Evolutionary conservation across 2,113 vertebrate genomes (phyloP), one percentile per base, ranked within the genome.

Genomic region (Rissa tridactyla): DNA sequence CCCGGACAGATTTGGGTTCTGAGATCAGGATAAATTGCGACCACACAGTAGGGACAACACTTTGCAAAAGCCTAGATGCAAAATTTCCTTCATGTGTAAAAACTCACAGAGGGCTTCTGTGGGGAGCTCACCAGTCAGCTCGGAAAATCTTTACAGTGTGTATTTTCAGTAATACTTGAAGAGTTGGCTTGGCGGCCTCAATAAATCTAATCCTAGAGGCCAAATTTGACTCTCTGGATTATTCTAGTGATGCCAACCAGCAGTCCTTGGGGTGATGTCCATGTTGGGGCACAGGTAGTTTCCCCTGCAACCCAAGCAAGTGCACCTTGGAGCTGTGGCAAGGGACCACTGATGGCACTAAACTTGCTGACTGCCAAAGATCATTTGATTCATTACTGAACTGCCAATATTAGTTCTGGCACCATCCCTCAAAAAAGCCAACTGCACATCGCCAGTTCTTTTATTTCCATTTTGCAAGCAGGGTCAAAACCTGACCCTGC

Each of bases 41-140:
- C 13, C 20, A 75, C 32, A 83, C 9, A 52, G 5, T 15, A 88
- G 21, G 49, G 6, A 73, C 3, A 80, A 58, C 15, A 51, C 3
- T 70, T 80, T 38, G 26, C 38, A 93, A 65, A 92, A 90, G 10
- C 6, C 0, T 0, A 92, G 34, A 38, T 54, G 3, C 13, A 81
- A 75, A 38, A 64, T n/a, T 78, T 77, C 20, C 38, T 55, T 78
- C 30, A 29, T 34, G 6, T 40, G 11, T 38, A 78, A 91, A 85
- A 86, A 10, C 5, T 65, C 8, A 1, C 4, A 84, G 40, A 65
- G 6, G 16, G 65, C 17, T 83, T 19, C 11, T 1, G 2, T 0
- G 4, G 1, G 40, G 3, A 82, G 75, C 11, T 81, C 6, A 9
- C 4, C 32, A 54, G 27, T 25, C 20, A 71, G 7, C 11, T 3